A percentile compares a stretch with the other conserved stretches of the same genome.
These are phyloP conservation scores for Didymodactylos carnosus DNA, from an alignment of 2,888 invertebrate species.

Conservation along the genomic window DNA sequence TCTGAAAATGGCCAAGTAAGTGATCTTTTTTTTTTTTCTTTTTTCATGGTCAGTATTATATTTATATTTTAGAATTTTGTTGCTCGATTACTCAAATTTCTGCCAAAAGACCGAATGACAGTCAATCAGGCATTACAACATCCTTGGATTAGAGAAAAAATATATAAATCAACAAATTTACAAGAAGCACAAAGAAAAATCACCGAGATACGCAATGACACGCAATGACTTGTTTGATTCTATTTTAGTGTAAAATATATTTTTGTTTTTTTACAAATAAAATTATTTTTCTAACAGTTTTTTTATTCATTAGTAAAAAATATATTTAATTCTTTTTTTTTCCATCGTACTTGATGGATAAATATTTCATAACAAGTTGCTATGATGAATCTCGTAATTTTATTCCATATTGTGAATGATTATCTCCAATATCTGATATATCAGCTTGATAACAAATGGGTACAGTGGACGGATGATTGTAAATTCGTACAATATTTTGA, in stretches of 20 bases:
- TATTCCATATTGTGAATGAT: neutral
- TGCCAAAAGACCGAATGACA: neutral
- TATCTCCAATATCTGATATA: neutral
- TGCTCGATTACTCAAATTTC: neutral
- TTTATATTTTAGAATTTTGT: neutral
- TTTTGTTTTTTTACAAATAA: neutral
- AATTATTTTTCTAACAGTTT: neutral
- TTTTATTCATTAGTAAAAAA: neutral
- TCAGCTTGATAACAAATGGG: too few species aligned
- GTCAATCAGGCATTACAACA: neutral
- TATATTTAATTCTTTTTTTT: neutral
- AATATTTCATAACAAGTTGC: neutral
- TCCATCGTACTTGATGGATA: too few species aligned
- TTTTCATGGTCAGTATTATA: too few species aligned
- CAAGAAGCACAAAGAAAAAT: neutral
- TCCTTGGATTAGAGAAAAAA: neutral
- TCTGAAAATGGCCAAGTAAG: neutral
- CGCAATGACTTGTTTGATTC: neutral
- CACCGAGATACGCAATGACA: neutral
- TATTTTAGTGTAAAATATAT: neutral
- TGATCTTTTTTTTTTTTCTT: neutral
- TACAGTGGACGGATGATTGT: too few species aligned
- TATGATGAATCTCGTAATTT: neutral
- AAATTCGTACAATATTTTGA: too few species aligned
- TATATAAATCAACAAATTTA: neutral